These are phyloP conservation scores for Ornithorhynchus anatinus DNA, from an alignment of 2,113 vertebrate species.

Conservation along the genomic window DNA sequence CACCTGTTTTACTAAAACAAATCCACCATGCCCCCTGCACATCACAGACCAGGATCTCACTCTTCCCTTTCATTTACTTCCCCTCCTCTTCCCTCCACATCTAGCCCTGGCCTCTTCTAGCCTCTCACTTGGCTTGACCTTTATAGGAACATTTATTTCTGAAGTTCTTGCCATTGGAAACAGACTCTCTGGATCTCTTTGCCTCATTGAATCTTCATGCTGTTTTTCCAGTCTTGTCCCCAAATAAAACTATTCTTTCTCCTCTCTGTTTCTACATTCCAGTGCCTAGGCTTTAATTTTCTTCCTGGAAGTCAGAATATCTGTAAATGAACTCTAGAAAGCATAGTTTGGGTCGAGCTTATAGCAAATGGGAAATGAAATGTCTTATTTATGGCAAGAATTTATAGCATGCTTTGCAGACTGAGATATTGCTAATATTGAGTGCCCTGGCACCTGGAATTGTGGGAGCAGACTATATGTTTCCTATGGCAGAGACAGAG, in stretches of 20 bases:
- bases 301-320: conserved; percentile 2
- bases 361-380: background rate
- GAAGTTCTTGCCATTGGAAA: background rate
- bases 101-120: no score
- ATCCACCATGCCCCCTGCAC: no score
- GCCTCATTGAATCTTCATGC: background rate
- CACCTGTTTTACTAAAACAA: no score
- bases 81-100: no score
- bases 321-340: background rate
- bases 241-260: background rate
- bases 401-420: no score
- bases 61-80: no score
- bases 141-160: no score
- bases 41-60: no score
- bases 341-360: background rate
- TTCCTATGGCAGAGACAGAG: background rate
- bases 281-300: background rate
- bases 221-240: background rate
- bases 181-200: no score
- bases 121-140: no score
- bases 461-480: background rate
- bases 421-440: no score
- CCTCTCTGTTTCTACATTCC: background rate
- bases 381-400: background rate
- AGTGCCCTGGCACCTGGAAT: no score